Base-by-base conservation (phyloP, 2,113 vertebrate genomes). In the Hyaena hyaena region DNA sequence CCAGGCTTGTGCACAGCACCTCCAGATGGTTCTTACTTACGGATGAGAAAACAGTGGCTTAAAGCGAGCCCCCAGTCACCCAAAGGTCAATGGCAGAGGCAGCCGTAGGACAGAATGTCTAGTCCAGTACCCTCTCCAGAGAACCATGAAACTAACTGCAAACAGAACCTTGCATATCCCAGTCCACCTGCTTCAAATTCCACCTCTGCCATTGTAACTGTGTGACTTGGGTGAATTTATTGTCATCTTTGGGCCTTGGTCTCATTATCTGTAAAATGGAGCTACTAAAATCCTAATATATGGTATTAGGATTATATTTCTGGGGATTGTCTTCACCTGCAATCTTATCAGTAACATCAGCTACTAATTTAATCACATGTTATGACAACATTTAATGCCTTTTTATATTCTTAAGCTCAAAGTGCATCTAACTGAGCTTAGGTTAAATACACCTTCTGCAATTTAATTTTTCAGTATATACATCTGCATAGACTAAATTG, bases 101-200 rank as follows among this genome's bases (percentile, higher is more conserved):
- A 33, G 48, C 28, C 0, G 45, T 2, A 10, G 14, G 35, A 48
- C 48, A 48, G 43, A 15, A n/a, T 14, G 24, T 31, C 35, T 10
- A 79, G 31, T 58, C 45, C 55, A n/a, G n/a, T 0, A 2, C 2
- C 31, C 10, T 73, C 19, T 23, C 10, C 8, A 9, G 14, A 15
- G 39, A 89, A 43, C 23, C 24, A 1, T n/a, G 1, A n/a, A 31
- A 16, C 53, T 16, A n/a, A 58, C 11, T 43, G 71, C 26, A 31
- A 4, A 86, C 12, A 66, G 45, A 11, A 43, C 0, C 0, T 1
- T n/a, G 4, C 33, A 28, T 1, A 2, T 2, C 4, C 48, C 33
- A 0, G n/a, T 8, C 24, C 50, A 2, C 1, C 33, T 23, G 21
- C 50, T 23, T 61, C 45, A 7, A n/a, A 58, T n/a, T 35, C 45